Conservation (phyloP, 2,113 vertebrate species). For the Raja brachyura region DNA sequence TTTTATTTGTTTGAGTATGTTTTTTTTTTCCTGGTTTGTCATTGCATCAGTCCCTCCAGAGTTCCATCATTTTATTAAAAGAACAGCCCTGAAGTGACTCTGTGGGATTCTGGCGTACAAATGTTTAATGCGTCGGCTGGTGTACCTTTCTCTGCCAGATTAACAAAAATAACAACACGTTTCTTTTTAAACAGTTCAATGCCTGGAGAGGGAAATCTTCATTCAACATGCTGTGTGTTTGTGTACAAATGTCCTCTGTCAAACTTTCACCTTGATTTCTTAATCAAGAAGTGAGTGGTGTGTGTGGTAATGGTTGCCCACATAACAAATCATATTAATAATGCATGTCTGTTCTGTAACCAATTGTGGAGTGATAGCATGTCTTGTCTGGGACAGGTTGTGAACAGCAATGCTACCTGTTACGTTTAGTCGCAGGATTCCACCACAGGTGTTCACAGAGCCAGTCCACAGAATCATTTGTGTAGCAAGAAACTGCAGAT, state of each 20-base stretch:
- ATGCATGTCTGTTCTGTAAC: background rate
- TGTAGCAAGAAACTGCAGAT: background rate
- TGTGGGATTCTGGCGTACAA: conserved; percentile 14
- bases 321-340: background rate
- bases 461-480: background rate
- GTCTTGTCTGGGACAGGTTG: background rate
- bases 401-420: background rate
- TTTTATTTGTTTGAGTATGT: conserved; percentile 5
- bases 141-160: conserved; percentile 7
- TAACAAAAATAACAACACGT: background rate
- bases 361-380: background rate
- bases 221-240: background rate
- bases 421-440: background rate
- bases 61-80: conserved; percentile 33
- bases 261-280: background rate
- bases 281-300: background rate
- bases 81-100: conserved; percentile 14
- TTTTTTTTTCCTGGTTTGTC: background rate
- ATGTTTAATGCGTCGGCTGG: background rate
- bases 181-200: conserved; percentile 11
- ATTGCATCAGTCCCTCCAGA: conserved; percentile 1
- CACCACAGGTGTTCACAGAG: background rate
- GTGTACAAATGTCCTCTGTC: background rate
- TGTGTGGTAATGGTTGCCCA: background rate
- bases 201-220: background rate